These are phyloP conservation scores for Babyrousa celebensis DNA, from an alignment of 2,797 vertebrate genomes.

Conservation along the genomic window DNA sequence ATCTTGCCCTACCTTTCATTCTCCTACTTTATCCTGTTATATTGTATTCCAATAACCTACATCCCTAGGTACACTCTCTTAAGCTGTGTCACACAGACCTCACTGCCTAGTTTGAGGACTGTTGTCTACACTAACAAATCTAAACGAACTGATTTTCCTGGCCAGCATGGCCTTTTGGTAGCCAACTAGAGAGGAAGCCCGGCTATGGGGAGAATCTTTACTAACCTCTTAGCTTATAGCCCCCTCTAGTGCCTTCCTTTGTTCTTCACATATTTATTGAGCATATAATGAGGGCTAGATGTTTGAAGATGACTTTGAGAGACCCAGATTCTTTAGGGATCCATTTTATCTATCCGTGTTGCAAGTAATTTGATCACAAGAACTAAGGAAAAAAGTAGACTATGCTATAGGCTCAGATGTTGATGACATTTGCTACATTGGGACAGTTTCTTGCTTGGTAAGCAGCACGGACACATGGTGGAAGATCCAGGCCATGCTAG, in stretches of 20 bases:
- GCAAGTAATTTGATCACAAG: not conserved
- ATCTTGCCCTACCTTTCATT: constrained; percentile 3
- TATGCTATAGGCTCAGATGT: not conserved
- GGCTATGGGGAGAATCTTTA: not conserved
- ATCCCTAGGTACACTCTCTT: not conserved
- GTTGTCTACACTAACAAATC: not conserved
- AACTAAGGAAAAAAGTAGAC: not conserved
- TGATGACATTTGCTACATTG: not conserved
- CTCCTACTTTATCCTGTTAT: not conserved
- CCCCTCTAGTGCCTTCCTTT: not conserved
- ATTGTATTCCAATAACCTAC: not conserved
- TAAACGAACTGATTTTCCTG: not conserved
- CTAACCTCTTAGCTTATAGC: not conserved
- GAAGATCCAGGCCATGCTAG: not conserved
- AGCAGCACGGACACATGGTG: not conserved
- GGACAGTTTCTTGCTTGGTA: not conserved
- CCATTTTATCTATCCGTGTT: not conserved
- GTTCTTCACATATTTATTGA: not conserved
- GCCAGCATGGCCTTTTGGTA: not conserved
- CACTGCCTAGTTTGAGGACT: not conserved
- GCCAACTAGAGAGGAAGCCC: not conserved
- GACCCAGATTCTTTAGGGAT: not conserved
- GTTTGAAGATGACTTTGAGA: not conserved
- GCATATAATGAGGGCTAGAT: not conserved
- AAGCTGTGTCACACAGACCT: not conserved